Base-by-base conservation (phyloP, 2,888 invertebrate genomes). In the Tetanocera ferruginea region DNA sequence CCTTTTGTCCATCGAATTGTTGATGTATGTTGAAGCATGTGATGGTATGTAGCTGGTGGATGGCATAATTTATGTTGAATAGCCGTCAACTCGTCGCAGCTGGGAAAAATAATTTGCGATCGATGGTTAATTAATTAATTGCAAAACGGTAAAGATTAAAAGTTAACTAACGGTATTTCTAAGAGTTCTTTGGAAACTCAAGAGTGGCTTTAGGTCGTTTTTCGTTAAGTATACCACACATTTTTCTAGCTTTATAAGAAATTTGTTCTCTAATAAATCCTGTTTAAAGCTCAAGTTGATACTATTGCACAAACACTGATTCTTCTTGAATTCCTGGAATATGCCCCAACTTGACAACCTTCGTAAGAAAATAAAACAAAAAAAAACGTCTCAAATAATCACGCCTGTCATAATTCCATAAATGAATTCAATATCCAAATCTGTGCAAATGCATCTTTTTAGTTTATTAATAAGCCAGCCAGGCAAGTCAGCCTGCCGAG, bases 321-420 rank as follows among this genome's bases (percentile, higher is more conserved):
- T 3, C 25, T 37, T 23, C 14, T 62, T 19, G n/a, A 60, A 49
- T 75, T 75, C 75, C 55, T 19, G 51, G 76, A 76, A 76, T 23
- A 66, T 70, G 43, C 49, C 52, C 51, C 62, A 76, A 76, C 79
- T 72, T 82, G 81, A 80, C 82, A 81, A 80, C 62, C 8, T 37
- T 37, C 8, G 6, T 6, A 80, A 82, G 79, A 80, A 81, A 82
- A 80, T 81, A 76, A 82, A n/a, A n/a, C n/a, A n/a, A n/a, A n/a
- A n/a, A n/a, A n/a, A n/a, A n/a, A n/a, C n/a, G n/a, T 82, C 82
- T 82, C 83, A 81, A 83, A 83, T 83, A 83, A 83, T 83, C 82
- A 83, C 82, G 82, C 80, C 81, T 83, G 84, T 83, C 84, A 83
- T 83, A 83, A 82, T 82, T 80, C 82, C 82, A 83, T 83, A 83